phyloP scores from a whole-genome alignment of 2,888 invertebrate species.

The Leucophenga montana region DNA sequence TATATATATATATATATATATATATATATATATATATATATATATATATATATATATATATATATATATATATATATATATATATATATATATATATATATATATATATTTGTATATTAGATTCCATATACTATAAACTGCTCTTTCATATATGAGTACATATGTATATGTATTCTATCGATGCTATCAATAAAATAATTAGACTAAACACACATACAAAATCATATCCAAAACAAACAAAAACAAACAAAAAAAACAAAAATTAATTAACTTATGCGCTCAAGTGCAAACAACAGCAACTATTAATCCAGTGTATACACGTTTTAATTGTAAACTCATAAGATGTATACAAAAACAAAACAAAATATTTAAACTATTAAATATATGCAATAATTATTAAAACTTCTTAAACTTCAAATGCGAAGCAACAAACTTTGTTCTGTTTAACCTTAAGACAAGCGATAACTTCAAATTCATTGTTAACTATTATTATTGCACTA shows the following conservation, averaged over 20 bases:
- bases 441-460: constrained; percentile 18
- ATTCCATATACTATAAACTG: neutral
- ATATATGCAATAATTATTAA: constrained; percentile 1
- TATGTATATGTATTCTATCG: no score
- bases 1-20: no score
- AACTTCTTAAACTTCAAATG: constrained; percentile 8
- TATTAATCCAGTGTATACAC: constrained; percentile 11
- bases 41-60: no score
- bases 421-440: constrained; percentile 20
- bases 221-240: neutral
- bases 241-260: constrained; percentile 9
- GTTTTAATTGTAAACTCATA: neutral
- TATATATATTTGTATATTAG: constrained; percentile 20
- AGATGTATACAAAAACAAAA: neutral
- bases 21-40: no score
- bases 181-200: no score
- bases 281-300: constrained; percentile 4
- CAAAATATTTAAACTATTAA: neutral
- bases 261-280: neutral
- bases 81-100: no score
- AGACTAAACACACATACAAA: constrained; percentile 1
- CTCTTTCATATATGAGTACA: neutral
- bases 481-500: constrained; percentile 34
- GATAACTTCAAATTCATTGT: constrained; percentile 34
- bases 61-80: no score